phyloP scores from a whole-genome alignment of 2,113 vertebrate genomes.

The Rhinogobius similis region DNA sequence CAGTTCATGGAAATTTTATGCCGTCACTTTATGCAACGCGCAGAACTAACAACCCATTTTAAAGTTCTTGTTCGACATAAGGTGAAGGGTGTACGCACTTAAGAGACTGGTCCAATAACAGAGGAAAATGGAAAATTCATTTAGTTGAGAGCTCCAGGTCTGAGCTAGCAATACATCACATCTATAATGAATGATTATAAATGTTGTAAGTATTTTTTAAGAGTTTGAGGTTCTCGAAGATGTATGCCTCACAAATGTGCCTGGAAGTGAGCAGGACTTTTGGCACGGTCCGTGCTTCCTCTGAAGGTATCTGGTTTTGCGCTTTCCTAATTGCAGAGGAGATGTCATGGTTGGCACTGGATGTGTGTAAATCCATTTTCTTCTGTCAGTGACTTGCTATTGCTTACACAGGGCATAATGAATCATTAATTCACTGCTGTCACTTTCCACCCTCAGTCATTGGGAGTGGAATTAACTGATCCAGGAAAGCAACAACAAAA shows the following conservation, averaged over 20 bases:
- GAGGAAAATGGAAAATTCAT: constrained; percentile 56
- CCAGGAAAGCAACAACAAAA: constrained; percentile 44
- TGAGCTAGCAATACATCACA: constrained; percentile 34
- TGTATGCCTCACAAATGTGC: not conserved
- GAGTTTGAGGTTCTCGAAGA: constrained; percentile 42
- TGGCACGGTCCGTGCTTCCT: constrained; percentile 3
- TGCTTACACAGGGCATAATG: constrained; percentile 74
- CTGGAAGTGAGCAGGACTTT: constrained; percentile 26
- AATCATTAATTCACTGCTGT: constrained; percentile 74
- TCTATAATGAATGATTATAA: constrained; percentile 48
- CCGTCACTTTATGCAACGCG: constrained; percentile 9
- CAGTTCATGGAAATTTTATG: constrained; percentile 38
- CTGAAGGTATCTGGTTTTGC: constrained; percentile 27
- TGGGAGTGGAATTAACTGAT: constrained; percentile 62
- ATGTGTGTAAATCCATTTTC: constrained; percentile 68
- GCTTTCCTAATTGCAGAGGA: constrained; percentile 32
- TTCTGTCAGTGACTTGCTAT: constrained; percentile 50
- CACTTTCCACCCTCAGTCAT: constrained; percentile 63
- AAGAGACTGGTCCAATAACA: constrained; percentile 33
- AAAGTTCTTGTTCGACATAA: constrained; percentile 26
- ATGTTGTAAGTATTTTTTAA: constrained; percentile 9
- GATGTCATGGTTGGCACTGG: constrained; percentile 64
- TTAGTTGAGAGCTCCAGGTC: constrained; percentile 35
- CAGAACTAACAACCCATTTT: constrained; percentile 14
- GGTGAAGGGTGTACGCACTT: constrained; percentile 22